Evolutionary conservation across 2,797 vertebrate species (phyloP), one percentile per base, ranked within the genome.

Genomic region (Avahi laniger): DNA sequence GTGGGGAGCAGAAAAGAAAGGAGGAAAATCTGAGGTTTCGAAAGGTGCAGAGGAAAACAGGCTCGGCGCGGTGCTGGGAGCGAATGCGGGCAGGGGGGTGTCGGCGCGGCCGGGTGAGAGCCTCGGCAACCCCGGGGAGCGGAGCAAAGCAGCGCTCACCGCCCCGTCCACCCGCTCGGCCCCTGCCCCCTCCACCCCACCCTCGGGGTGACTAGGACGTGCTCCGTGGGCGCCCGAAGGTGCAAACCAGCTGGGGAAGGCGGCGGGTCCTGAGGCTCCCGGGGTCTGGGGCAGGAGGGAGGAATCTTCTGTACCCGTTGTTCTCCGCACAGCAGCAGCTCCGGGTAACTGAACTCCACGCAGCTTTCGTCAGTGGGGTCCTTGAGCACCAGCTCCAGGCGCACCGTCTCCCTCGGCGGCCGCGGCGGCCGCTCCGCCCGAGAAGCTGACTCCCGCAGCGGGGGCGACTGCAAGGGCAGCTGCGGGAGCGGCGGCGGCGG

Each of bases 301-400:
- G 65, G 97, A 81, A 88, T 80, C 97, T 96, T 97, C 96, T 97
- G 50, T 99, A 98, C 98, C 98, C 98, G 95, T 95, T 98, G 97
- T 96, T 98, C 97, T 97, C 98, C 97, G 97, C 98, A 97, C 97
- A 99, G 97, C 97, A 99, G 97, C 98, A 99, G 99, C 98, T 99
- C 99, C 72, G 99, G 99, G 98, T 99, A 99, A 98, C 99, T 99
- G 98, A 99, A 99, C 99, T 99, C 99, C 14, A 99, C 98, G 78
- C 99, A 99, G 93, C 99, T 99, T 61, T 99, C 98, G 5, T 99
- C 99, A 13, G 98, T 99, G 5, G 99, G 99, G 96, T 99, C 99
- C 96, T 99, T 98, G 97, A 99, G 99, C 54, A 98, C 98, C 75
- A 99, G 99, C 98, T 98, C 98, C 97, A 99, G 98, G 75, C 99